These are phyloP conservation scores for Philereme vetulata DNA, from an alignment of 2,888 invertebrate genomes.

Conservation along the genomic window DNA sequence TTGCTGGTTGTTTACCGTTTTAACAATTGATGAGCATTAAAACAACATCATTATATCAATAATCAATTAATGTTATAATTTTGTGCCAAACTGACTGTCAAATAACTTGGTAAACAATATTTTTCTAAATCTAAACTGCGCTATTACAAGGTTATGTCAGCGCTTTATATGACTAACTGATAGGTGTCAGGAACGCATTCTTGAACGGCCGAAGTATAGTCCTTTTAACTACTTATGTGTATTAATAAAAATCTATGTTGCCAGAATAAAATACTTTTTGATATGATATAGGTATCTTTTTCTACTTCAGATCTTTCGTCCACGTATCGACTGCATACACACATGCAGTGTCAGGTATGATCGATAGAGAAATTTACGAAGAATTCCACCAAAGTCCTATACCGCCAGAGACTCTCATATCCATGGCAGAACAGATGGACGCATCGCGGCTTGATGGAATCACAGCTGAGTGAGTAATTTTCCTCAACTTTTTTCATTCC, in stretches of 20 bases:
- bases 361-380: constrained; percentile 36
- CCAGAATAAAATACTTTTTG: background rate
- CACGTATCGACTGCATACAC: constrained; percentile 24
- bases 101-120: too few relatives aligned
- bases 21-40: too few relatives aligned
- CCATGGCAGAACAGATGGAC: constrained; percentile 38
- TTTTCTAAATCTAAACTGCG: too few relatives aligned
- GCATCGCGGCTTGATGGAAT: constrained; percentile 1
- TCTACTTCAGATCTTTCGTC: constrained; percentile 14
- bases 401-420: constrained; percentile 40
- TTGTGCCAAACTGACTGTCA: too few relatives aligned
- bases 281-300: too few relatives aligned
- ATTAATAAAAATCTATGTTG: background rate
- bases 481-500: background rate
- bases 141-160: too few relatives aligned
- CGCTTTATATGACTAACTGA: too few relatives aligned
- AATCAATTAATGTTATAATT: too few relatives aligned
- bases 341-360: constrained; percentile 20
- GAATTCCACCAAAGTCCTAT: constrained; percentile 39
- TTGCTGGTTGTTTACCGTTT: too few relatives aligned
- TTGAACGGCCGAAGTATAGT: too few relatives aligned
- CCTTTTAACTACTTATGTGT: background rate
- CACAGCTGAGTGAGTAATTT: background rate
- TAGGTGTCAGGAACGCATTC: too few relatives aligned
- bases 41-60: too few relatives aligned